Conservation (phyloP, 2,888 invertebrate species). For the Hanleya hanleyi region DNA sequence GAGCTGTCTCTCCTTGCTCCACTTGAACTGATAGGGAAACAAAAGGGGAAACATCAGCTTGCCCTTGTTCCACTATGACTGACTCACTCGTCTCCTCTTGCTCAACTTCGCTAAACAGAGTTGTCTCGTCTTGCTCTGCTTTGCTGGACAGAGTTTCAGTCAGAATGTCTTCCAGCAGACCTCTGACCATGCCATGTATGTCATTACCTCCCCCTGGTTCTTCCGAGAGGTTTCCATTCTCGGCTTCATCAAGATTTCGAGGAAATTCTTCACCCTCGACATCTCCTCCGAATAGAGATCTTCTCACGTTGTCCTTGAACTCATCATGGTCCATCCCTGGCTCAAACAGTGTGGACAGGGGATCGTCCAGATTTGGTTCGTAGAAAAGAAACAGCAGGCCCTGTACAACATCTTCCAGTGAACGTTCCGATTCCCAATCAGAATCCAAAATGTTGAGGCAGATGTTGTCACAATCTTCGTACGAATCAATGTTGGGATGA, state of each 20-base stretch:
- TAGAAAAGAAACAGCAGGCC: constrained; percentile 62
- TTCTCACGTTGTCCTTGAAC: constrained; percentile 47
- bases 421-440: constrained; percentile 48
- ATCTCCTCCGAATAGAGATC: constrained; percentile 47
- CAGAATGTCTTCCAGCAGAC: too few relatives aligned
- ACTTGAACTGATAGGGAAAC: too few relatives aligned
- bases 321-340: constrained; percentile 24
- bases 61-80: too few relatives aligned
- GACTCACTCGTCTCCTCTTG: too few relatives aligned
- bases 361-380: constrained; percentile 59
- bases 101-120: too few relatives aligned
- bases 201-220: too few relatives aligned
- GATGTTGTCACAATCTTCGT: constrained; percentile 35
- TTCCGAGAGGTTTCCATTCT: too few relatives aligned
- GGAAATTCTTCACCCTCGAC: constrained; percentile 39
- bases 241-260: not conserved
- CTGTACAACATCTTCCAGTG: constrained; percentile 56
- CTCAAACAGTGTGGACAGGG: constrained; percentile 49
- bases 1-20: too few relatives aligned
- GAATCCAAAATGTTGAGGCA: constrained; percentile 56
- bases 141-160: too few relatives aligned
- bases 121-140: too few relatives aligned
- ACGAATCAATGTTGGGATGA: constrained; percentile 93
- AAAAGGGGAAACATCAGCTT: too few relatives aligned
- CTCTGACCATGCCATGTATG: too few relatives aligned